Base-by-base conservation (phyloP, 2,888 invertebrate species). In the Encarsia formosa region DNA sequence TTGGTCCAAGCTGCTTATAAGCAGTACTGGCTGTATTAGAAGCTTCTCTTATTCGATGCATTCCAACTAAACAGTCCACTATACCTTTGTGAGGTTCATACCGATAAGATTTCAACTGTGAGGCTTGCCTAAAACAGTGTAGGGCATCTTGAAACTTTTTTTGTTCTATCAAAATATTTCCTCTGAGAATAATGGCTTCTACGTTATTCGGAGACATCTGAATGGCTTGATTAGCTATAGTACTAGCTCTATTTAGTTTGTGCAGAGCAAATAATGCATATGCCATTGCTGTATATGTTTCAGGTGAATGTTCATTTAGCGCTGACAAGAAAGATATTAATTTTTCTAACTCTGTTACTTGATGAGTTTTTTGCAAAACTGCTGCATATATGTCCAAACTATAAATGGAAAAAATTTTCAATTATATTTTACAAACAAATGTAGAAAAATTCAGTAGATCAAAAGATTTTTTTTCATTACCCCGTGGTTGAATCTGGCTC, bases 51-150 rank as follows among this genome's bases (percentile, higher is more conserved):
- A 82, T 73, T 48, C 88, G 77, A 60, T 84, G 81, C 67, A 82
- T 77, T 2, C 82, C 82, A 34, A 87, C 73, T 64, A 88, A 88
- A 67, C 86, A 84, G 60, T 87, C 85, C 2, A 88, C 84, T 23
- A 90, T 70, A n/a, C 88, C 88, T 72, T 86, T 84, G 67, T 89
- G 85, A 1, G 86, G 81, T 68, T 91, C 91, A 68, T 81, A 86
- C 55, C 86, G 78, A 63, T 79, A 78, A 29, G 85, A 82, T 50
- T 82, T 82, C 40, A 79, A 65, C 64, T 79, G 77, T 51, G 84
- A 75, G 0, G 85, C 86, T 67, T 86, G 85, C 59, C 84, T 76
- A 66, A 84, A 86, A 69, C 84, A 83, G 44, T 77, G 73, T 2
- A 82, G 76, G 1, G 86, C 85, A 59, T 86, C 86, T 51, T 80